Conservation (phyloP, 23 tunicate genomes). For the Pegea sp. region DNA sequence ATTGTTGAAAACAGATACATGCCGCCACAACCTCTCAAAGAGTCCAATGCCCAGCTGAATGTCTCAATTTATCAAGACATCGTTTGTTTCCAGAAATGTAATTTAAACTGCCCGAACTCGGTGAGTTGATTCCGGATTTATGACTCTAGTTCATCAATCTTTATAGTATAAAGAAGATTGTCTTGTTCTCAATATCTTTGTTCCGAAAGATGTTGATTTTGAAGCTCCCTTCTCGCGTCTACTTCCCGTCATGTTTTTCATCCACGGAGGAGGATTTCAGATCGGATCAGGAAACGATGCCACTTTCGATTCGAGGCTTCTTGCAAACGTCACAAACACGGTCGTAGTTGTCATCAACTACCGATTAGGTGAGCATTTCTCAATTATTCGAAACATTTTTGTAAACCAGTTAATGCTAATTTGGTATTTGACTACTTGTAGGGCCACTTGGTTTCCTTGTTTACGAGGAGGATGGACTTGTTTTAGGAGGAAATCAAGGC, state of each 20-base stretch:
- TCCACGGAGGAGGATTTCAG: slow-evolving; percentile 60
- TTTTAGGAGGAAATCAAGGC: slow-evolving; percentile 26
- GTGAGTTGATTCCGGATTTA: too few species aligned
- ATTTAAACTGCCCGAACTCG: too few species aligned
- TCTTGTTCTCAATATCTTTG: slow-evolving; percentile 31
- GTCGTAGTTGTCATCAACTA: slow-evolving; percentile 56
- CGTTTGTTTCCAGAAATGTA: too few species aligned
- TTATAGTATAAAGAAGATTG: slow-evolving; percentile 68
- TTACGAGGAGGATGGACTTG: neutral
- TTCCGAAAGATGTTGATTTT: slow-evolving; percentile 44
- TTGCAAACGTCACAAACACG: slow-evolving; percentile 39
- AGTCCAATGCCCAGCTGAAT: too few species aligned
- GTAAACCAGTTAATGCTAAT: too few species aligned
- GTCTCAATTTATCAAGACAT: too few species aligned
- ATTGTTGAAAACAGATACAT: too few species aligned
- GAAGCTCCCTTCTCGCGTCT: slow-evolving; percentile 1
- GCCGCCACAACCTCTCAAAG: too few species aligned
- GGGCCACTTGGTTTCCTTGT: neutral
- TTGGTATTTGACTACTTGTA: too few species aligned
- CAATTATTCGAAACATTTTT: neutral
- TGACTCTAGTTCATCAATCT: too few species aligned
- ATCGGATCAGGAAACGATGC: slow-evolving; percentile 18
- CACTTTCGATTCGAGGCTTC: slow-evolving; percentile 16
- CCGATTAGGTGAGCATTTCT: slow-evolving; percentile 25
- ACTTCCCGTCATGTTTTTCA: slow-evolving; percentile 72